A percentile compares a stretch with the other conserved stretches of the same genome.
phyloP scores from a whole-genome alignment of 2,888 invertebrate genomes.

The Trichogramma dendrolimi region DNA sequence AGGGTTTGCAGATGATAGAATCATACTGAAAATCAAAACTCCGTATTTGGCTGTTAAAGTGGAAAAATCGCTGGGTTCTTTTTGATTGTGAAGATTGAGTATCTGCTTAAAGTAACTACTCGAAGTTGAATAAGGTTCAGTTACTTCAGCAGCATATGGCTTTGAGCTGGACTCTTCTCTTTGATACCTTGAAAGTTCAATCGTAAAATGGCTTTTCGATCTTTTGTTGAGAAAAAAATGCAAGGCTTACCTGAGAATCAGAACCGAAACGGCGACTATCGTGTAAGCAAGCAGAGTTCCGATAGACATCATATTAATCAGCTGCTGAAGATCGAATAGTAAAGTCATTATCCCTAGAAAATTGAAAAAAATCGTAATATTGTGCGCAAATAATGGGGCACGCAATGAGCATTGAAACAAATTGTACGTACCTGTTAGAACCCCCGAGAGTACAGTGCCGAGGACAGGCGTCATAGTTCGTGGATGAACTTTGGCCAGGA shows the following conservation, averaged over 20 bases:
- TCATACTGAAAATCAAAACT: slow-evolving; percentile 57
- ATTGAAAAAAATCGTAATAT: slow-evolving; percentile 1
- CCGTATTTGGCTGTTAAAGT: slow-evolving; percentile 64
- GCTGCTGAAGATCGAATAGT: slow-evolving; percentile 82
- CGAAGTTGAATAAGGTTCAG: slow-evolving; percentile 37
- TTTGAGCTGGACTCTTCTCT: slow-evolving; percentile 33
- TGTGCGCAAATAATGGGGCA: too few relatives aligned
- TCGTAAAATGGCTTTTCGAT: slow-evolving; percentile 6
- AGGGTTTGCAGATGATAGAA: slow-evolving; percentile 32
- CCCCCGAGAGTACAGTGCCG: slow-evolving; percentile 73
- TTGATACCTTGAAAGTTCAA: slow-evolving; percentile 28
- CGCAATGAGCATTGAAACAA: not conserved
- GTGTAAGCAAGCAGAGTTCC: slow-evolving; percentile 86
- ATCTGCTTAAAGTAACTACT: slow-evolving; percentile 54
- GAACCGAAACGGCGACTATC: slow-evolving; percentile 85
- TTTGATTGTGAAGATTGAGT: slow-evolving; percentile 69
- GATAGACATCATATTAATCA: slow-evolving; percentile 96
- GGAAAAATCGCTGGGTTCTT: slow-evolving; percentile 64
- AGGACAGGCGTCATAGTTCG: slow-evolving; percentile 75
- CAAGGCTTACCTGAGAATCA: slow-evolving; percentile 73
- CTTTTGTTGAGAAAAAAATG: not conserved
- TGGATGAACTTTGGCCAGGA: slow-evolving; percentile 65
- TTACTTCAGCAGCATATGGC: slow-evolving; percentile 31
- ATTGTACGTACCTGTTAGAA: slow-evolving; percentile 62
- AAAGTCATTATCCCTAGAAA: slow-evolving; percentile 74